These are phyloP conservation scores for Pteronura brasiliensis DNA, from an alignment of 2,113 vertebrate species.

Conservation along the genomic window DNA sequence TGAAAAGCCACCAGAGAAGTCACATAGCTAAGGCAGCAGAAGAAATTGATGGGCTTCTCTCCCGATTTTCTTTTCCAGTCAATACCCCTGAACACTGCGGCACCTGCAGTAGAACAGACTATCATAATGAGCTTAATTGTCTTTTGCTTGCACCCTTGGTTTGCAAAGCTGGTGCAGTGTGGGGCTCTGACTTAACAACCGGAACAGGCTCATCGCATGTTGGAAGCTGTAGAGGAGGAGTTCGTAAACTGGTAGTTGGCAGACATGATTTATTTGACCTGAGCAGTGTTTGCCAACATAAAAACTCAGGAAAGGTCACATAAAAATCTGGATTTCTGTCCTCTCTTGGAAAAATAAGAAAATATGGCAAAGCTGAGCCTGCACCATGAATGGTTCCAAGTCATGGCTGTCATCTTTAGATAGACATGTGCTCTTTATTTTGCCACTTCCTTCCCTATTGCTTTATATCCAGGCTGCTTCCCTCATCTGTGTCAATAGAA, in stretches of 20 bases:
- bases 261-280: constrained; percentile 6
- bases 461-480: background rate
- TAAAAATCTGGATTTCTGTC: background rate
- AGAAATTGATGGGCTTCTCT: background rate
- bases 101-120: background rate
- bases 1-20: background rate
- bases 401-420: background rate
- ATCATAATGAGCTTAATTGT: background rate
- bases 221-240: background rate
- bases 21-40: background rate
- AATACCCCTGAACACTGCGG: background rate
- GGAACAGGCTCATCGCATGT: background rate
- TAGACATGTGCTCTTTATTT: background rate
- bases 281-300: background rate
- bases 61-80: background rate
- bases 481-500: background rate
- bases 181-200: background rate
- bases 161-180: background rate
- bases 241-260: background rate
- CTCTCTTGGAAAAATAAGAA: background rate
- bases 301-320: background rate
- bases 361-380: background rate
- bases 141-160: background rate
- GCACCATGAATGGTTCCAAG: background rate
- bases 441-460: background rate